Base-by-base conservation (phyloP, 53 echinoderm and acorn worm genomes). In the Holothuria scabra region DNA sequence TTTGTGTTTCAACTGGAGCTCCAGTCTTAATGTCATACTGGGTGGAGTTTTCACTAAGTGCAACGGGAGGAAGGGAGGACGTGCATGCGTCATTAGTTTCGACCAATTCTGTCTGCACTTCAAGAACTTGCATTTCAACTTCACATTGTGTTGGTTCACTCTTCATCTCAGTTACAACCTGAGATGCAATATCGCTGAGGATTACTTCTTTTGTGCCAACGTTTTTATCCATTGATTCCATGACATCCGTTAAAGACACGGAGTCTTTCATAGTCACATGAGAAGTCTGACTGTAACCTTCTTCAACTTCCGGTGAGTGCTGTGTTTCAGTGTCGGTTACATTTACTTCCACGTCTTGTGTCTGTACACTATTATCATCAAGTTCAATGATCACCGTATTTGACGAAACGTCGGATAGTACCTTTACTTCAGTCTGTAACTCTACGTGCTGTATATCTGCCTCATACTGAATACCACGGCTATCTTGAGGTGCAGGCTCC, bases 81-180 rank as follows among this genome's bases (percentile, higher is more conserved):
- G 78, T 78, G 31, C 56, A 18, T 0, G 57, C 31, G 18, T 78
- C 78, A 46, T 25, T 52, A 12, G 58, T 56, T 56, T 24, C 30
- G 7, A 78, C 59, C 20, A 58, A 25, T 26, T 18, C 31, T n/a
- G 78, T 78, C 58, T 78, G 78, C 25, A 28, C 24, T n/a, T 58
- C 78, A 26, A 21, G 23, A 24, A 32, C 29, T 57, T 52, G 78
- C 78, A 78, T 29, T 41, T n/a, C 44, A 44, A 44, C 37, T 72
- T 72, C 72, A 26, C 72, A 46, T 72, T 72, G 72, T 4, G 72
- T 22, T 48, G 28, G 46, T 48, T 72, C 46, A 72, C 46, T 72
- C 10, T 11, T 23, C 26, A 78, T 28, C 32, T 55, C 32, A 21
- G 28, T 48, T 13, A 23, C 32, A 29, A 33, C 82, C 62, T 81